Conservation (phyloP, 2,888 invertebrate species). For the Sepiola atlantica region DNA sequence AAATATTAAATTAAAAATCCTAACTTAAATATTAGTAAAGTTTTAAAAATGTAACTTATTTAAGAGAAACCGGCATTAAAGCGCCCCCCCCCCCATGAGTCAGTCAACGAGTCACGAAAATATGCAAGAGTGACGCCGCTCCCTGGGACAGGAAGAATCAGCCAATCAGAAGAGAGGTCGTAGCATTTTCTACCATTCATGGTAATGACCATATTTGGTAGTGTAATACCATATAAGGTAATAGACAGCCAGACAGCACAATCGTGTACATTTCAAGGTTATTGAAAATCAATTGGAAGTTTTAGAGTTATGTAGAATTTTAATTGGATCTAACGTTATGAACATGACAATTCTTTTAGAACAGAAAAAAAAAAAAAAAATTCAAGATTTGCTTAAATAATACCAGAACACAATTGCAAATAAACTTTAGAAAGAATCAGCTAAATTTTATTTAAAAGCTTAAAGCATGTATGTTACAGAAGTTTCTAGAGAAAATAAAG, state of each 20-base stretch:
- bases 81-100: background rate
- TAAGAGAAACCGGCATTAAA: background rate
- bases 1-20: background rate
- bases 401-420: no score
- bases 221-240: constrained; percentile 25
- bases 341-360: no score
- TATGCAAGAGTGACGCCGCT: background rate
- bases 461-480: no score
- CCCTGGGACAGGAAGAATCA: background rate
- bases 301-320: no score
- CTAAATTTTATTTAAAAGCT: no score
- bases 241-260: background rate
- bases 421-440: no score
- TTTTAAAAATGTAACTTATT: background rate
- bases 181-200: constrained; percentile 22
- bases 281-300: background rate
- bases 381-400: no score
- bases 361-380: no score
- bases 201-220: constrained; percentile 42
- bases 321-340: no score
- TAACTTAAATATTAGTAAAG: background rate
- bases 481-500: no score
- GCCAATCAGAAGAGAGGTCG: constrained; percentile 1
- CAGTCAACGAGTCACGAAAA: background rate
- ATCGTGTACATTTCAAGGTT: background rate